Conservation (phyloP, 2,113 vertebrate species). For the Nyctereutes procyonoides region DNA sequence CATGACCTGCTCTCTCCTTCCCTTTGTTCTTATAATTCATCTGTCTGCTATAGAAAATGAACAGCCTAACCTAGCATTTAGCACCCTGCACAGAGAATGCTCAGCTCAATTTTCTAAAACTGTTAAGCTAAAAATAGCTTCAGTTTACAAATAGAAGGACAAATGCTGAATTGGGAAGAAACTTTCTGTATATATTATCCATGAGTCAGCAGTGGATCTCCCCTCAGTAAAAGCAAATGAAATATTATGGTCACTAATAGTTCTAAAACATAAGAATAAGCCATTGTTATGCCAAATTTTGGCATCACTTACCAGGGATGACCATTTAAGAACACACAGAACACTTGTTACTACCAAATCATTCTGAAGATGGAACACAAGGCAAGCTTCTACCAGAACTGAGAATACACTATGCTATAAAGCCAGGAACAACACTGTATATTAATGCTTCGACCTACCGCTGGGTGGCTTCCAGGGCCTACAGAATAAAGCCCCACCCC, state of each 20-base stretch:
- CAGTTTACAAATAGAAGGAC: conserved; percentile 26
- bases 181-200: neutral
- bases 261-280: conserved; percentile 3
- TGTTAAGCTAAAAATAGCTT: conserved; percentile 42
- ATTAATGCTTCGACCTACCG: neutral
- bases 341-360: neutral
- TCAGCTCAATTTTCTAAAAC: conserved; percentile 48
- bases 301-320: neutral
- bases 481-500: neutral
- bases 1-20: neutral
- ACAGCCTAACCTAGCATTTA: neutral
- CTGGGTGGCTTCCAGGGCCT: neutral
- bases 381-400: neutral
- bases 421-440: neutral
- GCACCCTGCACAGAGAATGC: neutral
- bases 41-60: neutral
- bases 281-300: neutral
- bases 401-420: neutral
- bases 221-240: conserved; percentile 36
- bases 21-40: neutral
- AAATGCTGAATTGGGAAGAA: neutral
- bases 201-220: neutral
- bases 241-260: neutral
- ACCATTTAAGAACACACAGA: neutral
- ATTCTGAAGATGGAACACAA: conserved; percentile 18